phyloP scores from a whole-genome alignment of 2,797 vertebrate genomes.

The Clarias platycephalus region DNA sequence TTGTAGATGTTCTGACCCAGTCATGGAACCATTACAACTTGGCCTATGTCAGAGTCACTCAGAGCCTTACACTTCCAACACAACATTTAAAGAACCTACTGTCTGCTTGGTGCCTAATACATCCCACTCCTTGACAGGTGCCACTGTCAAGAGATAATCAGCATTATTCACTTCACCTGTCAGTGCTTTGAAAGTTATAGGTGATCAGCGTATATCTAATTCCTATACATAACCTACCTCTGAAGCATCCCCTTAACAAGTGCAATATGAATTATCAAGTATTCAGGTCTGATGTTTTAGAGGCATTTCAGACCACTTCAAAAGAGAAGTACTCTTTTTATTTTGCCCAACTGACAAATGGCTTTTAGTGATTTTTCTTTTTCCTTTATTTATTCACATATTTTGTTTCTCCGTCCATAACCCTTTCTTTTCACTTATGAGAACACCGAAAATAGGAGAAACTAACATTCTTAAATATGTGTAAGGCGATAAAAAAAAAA shows the following conservation, averaged over 20 bases:
- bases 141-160: too few species aligned
- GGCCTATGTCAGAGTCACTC: too few species aligned
- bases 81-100: too few species aligned
- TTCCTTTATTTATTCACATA: too few species aligned
- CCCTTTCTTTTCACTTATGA: background rate
- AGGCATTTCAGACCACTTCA: background rate
- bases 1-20: too few species aligned
- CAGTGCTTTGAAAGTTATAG: background rate
- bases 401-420: background rate
- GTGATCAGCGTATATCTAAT: background rate
- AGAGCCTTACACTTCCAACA: too few species aligned
- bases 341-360: background rate
- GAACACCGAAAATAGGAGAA: background rate
- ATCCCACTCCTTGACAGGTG: too few species aligned
- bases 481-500: background rate
- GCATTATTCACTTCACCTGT: background rate
- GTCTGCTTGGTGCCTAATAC: too few species aligned
- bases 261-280: background rate
- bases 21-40: too few species aligned
- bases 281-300: background rate
- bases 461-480: background rate
- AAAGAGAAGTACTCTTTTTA: background rate
- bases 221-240: background rate
- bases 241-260: background rate
- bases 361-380: background rate